Evolutionary conservation across 2,113 vertebrate genomes (phyloP).

Genomic region (Tylochromis polylepis): DNA sequence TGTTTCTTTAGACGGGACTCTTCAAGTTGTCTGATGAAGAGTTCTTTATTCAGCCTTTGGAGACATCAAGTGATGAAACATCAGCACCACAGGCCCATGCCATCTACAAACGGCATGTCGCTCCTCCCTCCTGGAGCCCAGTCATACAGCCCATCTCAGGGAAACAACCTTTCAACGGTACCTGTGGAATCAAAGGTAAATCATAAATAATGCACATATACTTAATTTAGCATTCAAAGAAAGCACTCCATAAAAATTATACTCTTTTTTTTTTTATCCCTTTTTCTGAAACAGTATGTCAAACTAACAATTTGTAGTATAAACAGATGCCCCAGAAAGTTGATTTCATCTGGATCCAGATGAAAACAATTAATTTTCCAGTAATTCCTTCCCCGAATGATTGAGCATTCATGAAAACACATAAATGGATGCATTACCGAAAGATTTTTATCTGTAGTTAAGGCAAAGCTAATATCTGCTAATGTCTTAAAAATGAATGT

Average conservation of each 20-base stretch:
- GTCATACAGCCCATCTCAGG: slow-evolving; percentile 37
- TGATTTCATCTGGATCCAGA: background rate
- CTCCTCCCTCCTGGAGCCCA: background rate
- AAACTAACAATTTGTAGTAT: background rate
- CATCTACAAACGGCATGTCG: slow-evolving; percentile 80
- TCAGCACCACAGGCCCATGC: slow-evolving; percentile 78
- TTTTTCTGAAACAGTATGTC: background rate
- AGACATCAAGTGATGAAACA: slow-evolving; percentile 6
- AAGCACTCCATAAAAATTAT: background rate
- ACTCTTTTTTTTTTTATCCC: accelerated
- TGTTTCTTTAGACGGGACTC: slow-evolving; percentile 79
- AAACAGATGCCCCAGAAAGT: background rate
- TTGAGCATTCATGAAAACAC: background rate
- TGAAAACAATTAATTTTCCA: accelerated
- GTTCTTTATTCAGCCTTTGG: slow-evolving; percentile 88
- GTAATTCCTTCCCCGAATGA: background rate
- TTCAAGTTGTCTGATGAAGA: slow-evolving; percentile 85
- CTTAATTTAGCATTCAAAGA: background rate
- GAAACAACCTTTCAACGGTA: slow-evolving; percentile 22
- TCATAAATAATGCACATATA: background rate
- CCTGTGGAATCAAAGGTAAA: slow-evolving; percentile 72
- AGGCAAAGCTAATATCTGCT: background rate
- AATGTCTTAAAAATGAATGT: background rate
- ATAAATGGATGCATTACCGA: accelerated
- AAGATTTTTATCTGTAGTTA: background rate